These are phyloP conservation scores for Hemicrepidius hirtus DNA, from an alignment of 2,888 invertebrate genomes.

Conservation along the genomic window DNA sequence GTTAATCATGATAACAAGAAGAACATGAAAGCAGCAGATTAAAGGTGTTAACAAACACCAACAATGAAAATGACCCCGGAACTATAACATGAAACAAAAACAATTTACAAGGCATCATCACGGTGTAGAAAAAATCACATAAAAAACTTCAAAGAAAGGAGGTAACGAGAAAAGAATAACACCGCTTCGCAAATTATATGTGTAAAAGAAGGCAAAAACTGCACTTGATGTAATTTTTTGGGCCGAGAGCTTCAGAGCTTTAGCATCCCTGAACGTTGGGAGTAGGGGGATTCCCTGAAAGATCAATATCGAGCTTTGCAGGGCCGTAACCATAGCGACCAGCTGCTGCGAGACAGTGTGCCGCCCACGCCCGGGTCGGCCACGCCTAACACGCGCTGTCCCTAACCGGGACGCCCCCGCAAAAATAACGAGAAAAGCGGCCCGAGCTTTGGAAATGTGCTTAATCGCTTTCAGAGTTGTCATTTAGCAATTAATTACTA, in stretches of 20 bases:
- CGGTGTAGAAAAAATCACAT: slow-evolving; percentile 41
- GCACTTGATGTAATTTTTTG: slow-evolving; percentile 66
- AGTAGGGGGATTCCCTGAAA: slow-evolving; percentile 65
- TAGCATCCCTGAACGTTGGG: slow-evolving; percentile 52
- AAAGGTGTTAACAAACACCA: slow-evolving; percentile 47
- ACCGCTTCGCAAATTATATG: slow-evolving; percentile 63
- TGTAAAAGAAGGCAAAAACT: slow-evolving; percentile 64
- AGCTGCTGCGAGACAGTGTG: slow-evolving; percentile 78
- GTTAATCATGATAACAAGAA: slow-evolving; percentile 40
- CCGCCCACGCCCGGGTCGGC: slow-evolving; percentile 75
- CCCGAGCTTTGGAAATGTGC: slow-evolving; percentile 59
- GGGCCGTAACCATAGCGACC: slow-evolving; percentile 76
- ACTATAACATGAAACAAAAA: slow-evolving; percentile 36
- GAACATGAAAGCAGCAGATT: slow-evolving; percentile 41
- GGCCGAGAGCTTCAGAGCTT: slow-evolving; percentile 54
- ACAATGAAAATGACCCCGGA: slow-evolving; percentile 31
- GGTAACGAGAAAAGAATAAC: slow-evolving; percentile 66
- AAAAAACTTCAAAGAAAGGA: slow-evolving; percentile 63
- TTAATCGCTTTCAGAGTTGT: slow-evolving; percentile 70
- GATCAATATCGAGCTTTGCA: slow-evolving; percentile 71
- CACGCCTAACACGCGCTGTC: slow-evolving; percentile 64
- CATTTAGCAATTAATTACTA: slow-evolving; percentile 70
- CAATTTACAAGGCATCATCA: slow-evolving; percentile 33
- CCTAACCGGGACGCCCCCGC: slow-evolving; percentile 66
- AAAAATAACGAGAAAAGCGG: slow-evolving; percentile 53